Base-by-base conservation (phyloP, 2,888 invertebrate species). In the Athetis lepigone region DNA sequence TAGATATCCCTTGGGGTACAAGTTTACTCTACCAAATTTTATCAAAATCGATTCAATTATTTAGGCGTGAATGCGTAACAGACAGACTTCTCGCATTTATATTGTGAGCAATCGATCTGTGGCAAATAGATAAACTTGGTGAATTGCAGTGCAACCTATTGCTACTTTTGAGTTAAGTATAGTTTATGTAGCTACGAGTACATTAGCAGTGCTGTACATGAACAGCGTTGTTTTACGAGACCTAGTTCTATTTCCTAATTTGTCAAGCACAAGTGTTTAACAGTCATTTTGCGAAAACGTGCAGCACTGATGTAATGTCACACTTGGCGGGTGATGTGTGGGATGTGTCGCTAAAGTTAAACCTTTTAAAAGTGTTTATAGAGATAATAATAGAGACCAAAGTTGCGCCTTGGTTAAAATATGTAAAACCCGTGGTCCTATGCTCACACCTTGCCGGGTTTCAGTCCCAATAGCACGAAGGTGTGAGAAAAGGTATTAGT, bases 291-390 rank as follows among this genome's bases (percentile, higher is more conserved):
- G 27, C 39, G 50, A 61, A 61, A 67, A 50, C 29, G 33, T 45
- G 39, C 25, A 47, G 29, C 36, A 29, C 46, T 61, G 39, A 36
- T 67, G 70, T 70, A 61, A 66, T 51, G 33, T 51, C 62, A 61
- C 62, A 51, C 50, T 40, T 43, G 27, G 27, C 13, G 27, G 33
- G 39, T 19, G 33, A 45, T 21, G 5, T 18, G n/a, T 49, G n/a
- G 11, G 11, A 61, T 46, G 21, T 46, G 16, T 29, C 39, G 19
- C 11, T 36, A 43, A 42, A 19, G 23, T 60, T 21, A 50, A 50
- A 46, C 23, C 7, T 40, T 27, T 16, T 6, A 29, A 33, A 33
- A 37, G 29, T 33, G 29, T n/a, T 57, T 43, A n/a, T 18, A 46
- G 16, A 25, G 58, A 49, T 45, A 9, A 9, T 39, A 39, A 37